These are phyloP conservation scores for Xylota sylvarum DNA, from an alignment of 2,888 invertebrate species.

Conservation along the genomic window DNA sequence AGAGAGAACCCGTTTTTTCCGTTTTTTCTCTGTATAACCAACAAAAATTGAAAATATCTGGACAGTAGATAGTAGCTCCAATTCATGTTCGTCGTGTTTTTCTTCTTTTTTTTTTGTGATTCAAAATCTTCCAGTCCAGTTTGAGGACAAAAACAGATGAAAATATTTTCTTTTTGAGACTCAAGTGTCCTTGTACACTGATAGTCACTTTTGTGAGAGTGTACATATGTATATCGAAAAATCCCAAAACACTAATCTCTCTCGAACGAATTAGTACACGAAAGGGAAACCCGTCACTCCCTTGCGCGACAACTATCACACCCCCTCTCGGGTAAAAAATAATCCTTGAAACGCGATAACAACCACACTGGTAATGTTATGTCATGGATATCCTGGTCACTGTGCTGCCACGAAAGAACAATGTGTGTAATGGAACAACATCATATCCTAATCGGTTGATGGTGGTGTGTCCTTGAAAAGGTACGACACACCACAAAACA, in stretches of 20 bases:
- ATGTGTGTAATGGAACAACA: constrained; percentile 59
- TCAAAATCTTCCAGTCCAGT: neutral
- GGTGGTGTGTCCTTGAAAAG: constrained; percentile 69
- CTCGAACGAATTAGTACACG: neutral
- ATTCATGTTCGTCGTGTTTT: neutral
- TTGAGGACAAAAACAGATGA: neutral
- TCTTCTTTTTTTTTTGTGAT: neutral
- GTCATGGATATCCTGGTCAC: constrained; percentile 71
- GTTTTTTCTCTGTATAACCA: constrained; percentile 5
- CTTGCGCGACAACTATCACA: neutral
- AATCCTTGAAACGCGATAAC: constrained; percentile 45
- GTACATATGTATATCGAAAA: constrained; percentile 24
- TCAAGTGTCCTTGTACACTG: constrained; percentile 26
- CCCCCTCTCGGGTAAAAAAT: constrained; percentile 16
- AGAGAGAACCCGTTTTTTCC: constrained; percentile 13
- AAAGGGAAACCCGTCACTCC: neutral
- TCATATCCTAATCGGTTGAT: constrained; percentile 66
- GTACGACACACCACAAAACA: constrained; percentile 41
- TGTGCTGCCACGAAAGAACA: constrained; percentile 46
- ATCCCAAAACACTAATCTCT: constrained; percentile 13
- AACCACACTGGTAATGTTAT: constrained; percentile 62
- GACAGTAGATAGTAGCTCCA: neutral
- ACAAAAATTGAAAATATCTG: constrained; percentile 3
- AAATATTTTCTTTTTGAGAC: neutral
- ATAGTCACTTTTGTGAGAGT: constrained; percentile 10